Percentiles rank a stretch among this genome's conserved stretches.
Evolutionary conservation across 2,888 invertebrate species (phyloP).

Genomic region (Dichetophora obliterata): DNA sequence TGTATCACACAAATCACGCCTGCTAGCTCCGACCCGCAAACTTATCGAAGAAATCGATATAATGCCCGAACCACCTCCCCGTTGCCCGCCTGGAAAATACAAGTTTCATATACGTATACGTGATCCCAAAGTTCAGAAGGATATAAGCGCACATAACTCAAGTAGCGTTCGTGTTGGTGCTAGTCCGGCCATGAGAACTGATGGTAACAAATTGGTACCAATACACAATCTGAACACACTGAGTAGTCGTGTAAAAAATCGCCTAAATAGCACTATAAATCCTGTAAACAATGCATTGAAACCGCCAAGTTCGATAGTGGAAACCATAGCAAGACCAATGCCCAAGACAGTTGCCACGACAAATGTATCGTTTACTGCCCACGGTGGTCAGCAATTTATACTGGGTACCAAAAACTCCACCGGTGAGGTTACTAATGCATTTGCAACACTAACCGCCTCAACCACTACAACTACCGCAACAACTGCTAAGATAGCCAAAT

Average conservation of each 20-base stretch:
- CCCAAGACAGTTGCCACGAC: not conserved
- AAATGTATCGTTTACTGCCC: not conserved
- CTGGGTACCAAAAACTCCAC: constrained; percentile 17
- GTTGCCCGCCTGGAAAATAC: constrained; percentile 77
- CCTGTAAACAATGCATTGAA: constrained; percentile 52
- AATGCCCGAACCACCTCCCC: constrained; percentile 74
- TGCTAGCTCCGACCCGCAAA: constrained; percentile 79
- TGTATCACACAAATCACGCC: constrained; percentile 84
- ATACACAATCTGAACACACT: constrained; percentile 46
- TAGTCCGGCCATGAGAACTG: constrained; percentile 70
- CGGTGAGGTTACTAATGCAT: constrained; percentile 29
- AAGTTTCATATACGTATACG: constrained; percentile 74
- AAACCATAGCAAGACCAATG: not conserved
- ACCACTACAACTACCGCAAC: constrained; percentile 37
- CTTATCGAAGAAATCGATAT: constrained; percentile 79
- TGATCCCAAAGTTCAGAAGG: constrained; percentile 66
- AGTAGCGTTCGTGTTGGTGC: constrained; percentile 67
- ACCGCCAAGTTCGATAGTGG: constrained; percentile 44
- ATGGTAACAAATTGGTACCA: constrained; percentile 67
- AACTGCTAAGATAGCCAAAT: constrained; percentile 72
- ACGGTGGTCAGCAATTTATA: constrained; percentile 8
- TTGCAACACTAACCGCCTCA: constrained; percentile 23
- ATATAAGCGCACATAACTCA: constrained; percentile 56
- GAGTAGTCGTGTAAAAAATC: constrained; percentile 57
- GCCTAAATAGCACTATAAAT: constrained; percentile 60